Percentiles rank a stretch among this genome's conserved stretches.
These are phyloP conservation scores for Diploscapter pachys DNA, from an alignment of 1,140 invertebrate species.

Conservation along the genomic window DNA sequence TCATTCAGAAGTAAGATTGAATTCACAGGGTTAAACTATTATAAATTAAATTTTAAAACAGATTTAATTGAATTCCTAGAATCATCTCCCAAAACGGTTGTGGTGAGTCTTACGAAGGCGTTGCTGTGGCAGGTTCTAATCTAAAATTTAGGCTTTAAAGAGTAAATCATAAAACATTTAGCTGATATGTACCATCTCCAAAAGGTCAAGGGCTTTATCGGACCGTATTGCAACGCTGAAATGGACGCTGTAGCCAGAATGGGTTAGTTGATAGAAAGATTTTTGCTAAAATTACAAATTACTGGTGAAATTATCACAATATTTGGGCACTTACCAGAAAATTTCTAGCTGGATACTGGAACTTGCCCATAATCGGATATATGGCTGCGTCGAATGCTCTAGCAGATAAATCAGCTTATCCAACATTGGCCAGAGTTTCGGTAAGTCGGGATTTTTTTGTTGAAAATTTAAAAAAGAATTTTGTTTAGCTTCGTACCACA, in stretches of 20 bases:
- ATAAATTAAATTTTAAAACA: no score
- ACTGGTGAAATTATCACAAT: no score
- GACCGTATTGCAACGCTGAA: slow-evolving; percentile 46
- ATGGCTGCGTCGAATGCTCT: slow-evolving; percentile 47
- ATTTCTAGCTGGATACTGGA: slow-evolving; percentile 41
- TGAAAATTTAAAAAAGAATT: no score
- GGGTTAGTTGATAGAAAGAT: slow-evolving; percentile 13
- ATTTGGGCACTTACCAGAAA: no score
- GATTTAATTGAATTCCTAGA: slow-evolving; percentile 5
- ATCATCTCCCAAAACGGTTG: slow-evolving; percentile 46
- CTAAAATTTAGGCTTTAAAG: neutral
- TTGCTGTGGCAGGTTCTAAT: slow-evolving; percentile 36
- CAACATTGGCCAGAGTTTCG: slow-evolving; percentile 46
- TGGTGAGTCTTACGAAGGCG: slow-evolving; percentile 47
- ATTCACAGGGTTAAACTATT: no score
- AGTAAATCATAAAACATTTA: neutral
- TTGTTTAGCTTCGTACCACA: slow-evolving; percentile 39
- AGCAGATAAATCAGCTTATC: slow-evolving; percentile 49
- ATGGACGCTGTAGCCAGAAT: slow-evolving; percentile 51
- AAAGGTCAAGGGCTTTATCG: slow-evolving; percentile 44
- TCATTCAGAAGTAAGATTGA: no score
- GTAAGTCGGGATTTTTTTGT: neutral
- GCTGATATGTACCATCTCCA: slow-evolving; percentile 47
- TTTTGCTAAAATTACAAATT: no score
- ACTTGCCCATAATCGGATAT: slow-evolving; percentile 50